A percentile compares a stretch with the other conserved stretches of the same genome.
Conservation (phyloP, 2,888 invertebrate genomes). For the Philopedon plagiatum region DNA sequence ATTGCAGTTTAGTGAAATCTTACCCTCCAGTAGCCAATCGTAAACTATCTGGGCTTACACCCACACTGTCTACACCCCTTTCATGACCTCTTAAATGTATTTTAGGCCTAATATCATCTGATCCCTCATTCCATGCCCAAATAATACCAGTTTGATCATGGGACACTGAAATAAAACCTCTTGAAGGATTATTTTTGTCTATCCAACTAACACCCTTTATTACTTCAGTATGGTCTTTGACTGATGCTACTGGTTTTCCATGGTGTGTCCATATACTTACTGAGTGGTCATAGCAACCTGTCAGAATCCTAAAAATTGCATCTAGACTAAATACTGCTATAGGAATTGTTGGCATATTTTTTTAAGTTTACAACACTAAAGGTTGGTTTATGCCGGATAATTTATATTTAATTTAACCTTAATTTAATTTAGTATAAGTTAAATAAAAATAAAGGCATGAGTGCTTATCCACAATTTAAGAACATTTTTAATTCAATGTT, state of each 20-base stretch:
- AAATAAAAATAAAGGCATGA: too few species aligned
- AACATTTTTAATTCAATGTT: too few species aligned
- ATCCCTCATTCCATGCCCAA: slow-evolving; percentile 67
- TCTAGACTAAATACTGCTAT: too few species aligned
- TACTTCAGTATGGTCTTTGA: slow-evolving; percentile 89
- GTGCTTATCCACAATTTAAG: too few species aligned
- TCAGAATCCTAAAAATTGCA: slow-evolving; percentile 79
- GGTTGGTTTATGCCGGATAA: too few species aligned
- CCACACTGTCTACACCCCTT: slow-evolving; percentile 90
- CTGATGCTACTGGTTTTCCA: slow-evolving; percentile 86
- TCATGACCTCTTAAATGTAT: slow-evolving; percentile 92
- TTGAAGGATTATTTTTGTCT: slow-evolving; percentile 73
- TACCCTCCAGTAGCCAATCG: slow-evolving; percentile 84
- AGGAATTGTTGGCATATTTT: too few species aligned
- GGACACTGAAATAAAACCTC: slow-evolving; percentile 78
- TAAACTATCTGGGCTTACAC: slow-evolving; percentile 78
- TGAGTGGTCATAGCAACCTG: slow-evolving; percentile 95
- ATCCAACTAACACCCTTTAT: slow-evolving; percentile 94
- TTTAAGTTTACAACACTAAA: too few species aligned
- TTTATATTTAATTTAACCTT: too few species aligned
- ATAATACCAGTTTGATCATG: slow-evolving; percentile 94
- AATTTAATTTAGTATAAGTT: too few species aligned
- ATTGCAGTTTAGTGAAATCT: not conserved
- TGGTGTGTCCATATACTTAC: slow-evolving; percentile 90
- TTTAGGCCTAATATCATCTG: slow-evolving; percentile 83